These are phyloP conservation scores for Pseudonaja textilis DNA, from an alignment of 2,113 vertebrate species.

Conservation along the genomic window DNA sequence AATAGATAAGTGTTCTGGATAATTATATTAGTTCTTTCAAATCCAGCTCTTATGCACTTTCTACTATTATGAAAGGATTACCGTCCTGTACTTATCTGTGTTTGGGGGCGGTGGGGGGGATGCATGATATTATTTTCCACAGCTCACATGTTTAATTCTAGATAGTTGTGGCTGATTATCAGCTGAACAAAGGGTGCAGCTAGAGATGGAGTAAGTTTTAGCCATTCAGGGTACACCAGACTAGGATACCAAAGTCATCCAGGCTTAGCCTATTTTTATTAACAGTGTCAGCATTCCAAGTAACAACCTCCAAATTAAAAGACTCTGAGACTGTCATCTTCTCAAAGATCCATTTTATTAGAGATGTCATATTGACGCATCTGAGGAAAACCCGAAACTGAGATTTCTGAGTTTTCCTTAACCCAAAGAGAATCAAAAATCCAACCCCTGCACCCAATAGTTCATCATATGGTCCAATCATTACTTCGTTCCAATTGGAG, in stretches of 20 bases:
- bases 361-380: too few species aligned
- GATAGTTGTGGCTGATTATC: background rate
- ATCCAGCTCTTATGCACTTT: background rate
- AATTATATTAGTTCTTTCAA: background rate
- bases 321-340: too few species aligned
- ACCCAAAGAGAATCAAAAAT: too few species aligned
- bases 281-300: background rate
- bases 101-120: background rate
- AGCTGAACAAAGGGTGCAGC: background rate
- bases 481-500: too few species aligned
- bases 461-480: too few species aligned
- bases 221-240: background rate
- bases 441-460: too few species aligned
- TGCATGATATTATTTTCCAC: background rate
- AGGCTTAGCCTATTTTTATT: background rate
- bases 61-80: background rate
- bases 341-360: too few species aligned
- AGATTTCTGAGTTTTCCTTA: too few species aligned
- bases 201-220: too few species aligned
- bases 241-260: background rate
- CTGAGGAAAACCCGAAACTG: too few species aligned
- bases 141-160: conserved; percentile 29
- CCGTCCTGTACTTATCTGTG: background rate
- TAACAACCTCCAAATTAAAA: too few species aligned
- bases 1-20: background rate